Percentiles rank a stretch among this genome's conserved stretches.
Evolutionary conservation across 2,113 vertebrate genomes (phyloP).

Genomic region (Lepus timidus): DNA sequence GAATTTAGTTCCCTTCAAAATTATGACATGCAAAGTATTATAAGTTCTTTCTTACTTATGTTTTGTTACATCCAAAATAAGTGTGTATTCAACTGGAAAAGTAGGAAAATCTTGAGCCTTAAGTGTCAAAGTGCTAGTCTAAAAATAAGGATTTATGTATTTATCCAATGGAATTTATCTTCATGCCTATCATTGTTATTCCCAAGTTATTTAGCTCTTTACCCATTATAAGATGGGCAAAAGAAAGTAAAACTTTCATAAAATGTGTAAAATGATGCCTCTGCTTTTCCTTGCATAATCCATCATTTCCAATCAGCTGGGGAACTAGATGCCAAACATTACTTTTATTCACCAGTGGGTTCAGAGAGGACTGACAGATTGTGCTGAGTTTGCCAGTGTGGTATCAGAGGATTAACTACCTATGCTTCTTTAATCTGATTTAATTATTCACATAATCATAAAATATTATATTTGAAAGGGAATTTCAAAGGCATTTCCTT

Average conservation of each 20-base stretch:
- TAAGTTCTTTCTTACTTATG: background rate
- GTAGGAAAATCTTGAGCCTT: background rate
- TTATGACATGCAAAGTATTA: background rate
- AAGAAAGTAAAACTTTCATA: background rate
- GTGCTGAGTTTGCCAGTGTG: background rate
- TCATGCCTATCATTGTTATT: background rate
- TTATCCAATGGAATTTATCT: conserved; percentile 8
- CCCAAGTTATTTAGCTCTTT: background rate
- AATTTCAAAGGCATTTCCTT: background rate
- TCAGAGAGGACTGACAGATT: background rate
- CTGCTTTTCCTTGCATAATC: background rate
- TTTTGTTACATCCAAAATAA: conserved; percentile 29
- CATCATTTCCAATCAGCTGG: background rate
- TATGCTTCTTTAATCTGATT: background rate
- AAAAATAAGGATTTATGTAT: conserved; percentile 3
- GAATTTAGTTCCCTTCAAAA: conserved; percentile 4
- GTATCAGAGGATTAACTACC: background rate
- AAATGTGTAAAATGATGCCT: background rate
- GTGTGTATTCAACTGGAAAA: background rate
- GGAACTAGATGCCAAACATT: background rate
- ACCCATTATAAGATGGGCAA: background rate
- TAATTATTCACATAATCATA: background rate
- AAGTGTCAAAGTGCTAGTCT: background rate
- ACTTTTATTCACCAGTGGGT: background rate
- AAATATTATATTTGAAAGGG: background rate